A percentile compares a stretch with the other conserved stretches of the same genome.
Conservation (phyloP, 2,113 vertebrate species). For the Anseranas semipalmata region DNA sequence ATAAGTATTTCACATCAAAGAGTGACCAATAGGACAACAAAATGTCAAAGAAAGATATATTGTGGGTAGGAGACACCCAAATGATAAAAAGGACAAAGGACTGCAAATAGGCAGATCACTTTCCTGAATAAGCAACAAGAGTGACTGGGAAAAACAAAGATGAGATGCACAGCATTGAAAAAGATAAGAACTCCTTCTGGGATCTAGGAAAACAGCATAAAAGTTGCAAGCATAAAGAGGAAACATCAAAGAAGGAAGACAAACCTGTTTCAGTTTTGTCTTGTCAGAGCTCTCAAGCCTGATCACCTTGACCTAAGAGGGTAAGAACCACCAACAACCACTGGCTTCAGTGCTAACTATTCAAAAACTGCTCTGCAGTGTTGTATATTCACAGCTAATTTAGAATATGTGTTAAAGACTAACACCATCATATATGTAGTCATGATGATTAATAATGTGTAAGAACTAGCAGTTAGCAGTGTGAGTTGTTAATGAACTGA, state of each 20-base stretch:
- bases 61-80: accelerated
- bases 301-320: neutral
- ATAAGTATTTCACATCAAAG: neutral
- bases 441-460: neutral
- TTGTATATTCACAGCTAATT: neutral
- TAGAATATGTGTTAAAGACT: neutral
- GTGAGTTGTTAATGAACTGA: neutral
- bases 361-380: neutral
- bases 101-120: neutral
- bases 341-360: neutral
- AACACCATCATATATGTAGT: neutral
- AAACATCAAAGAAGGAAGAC: neutral
- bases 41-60: neutral
- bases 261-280: neutral
- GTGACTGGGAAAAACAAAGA: neutral
- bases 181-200: neutral
- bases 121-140: neutral
- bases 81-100: neutral
- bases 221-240: neutral
- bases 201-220: neutral
- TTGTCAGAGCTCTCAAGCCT: neutral
- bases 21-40: neutral
- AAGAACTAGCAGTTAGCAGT: neutral
- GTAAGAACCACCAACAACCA: neutral
- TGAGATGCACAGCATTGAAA: neutral